phyloP scores from a whole-genome alignment of 2,888 invertebrate species.

The Lydus trimaculatus region DNA sequence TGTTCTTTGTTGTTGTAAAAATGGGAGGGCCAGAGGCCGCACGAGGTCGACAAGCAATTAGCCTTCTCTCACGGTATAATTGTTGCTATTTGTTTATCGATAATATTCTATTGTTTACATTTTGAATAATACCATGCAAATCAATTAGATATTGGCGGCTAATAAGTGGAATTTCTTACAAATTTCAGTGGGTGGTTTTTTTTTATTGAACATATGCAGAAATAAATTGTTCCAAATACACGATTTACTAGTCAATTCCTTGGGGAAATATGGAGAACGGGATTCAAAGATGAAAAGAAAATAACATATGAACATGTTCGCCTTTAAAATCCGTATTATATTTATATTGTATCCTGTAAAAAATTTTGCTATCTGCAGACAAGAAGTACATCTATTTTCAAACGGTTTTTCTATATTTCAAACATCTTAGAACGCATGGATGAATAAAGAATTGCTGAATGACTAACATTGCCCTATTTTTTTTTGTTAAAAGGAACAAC shows the following conservation, averaged over 20 bases:
- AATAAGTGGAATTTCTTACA: neutral
- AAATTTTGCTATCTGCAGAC: neutral
- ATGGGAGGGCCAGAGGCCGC: constrained; percentile 5
- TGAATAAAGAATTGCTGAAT: neutral
- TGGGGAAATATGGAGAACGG: neutral
- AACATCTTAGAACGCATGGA: neutral
- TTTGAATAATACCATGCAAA: neutral
- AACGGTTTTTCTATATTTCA: neutral
- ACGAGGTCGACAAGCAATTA: constrained; percentile 8
- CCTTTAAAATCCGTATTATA: constrained; percentile 5
- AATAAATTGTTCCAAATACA: neutral
- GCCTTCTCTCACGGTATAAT: constrained; percentile 9
- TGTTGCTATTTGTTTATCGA: neutral
- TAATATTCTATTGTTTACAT: constrained; percentile 6
- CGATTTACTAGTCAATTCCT: neutral
- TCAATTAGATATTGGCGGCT: neutral
- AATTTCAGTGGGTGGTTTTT: too few relatives aligned
- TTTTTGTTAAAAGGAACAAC: neutral
- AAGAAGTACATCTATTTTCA: neutral
- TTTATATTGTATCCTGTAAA: neutral
- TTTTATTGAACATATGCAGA: neutral
- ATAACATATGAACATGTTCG: neutral
- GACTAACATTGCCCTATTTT: neutral
- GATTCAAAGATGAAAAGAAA: neutral
- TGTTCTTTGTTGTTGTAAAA: neutral